A percentile compares a stretch with the other conserved stretches of the same genome.
Evolutionary conservation across 1,140 invertebrate genomes (phyloP).

Genomic region (Sminthurinus signatus): DNA sequence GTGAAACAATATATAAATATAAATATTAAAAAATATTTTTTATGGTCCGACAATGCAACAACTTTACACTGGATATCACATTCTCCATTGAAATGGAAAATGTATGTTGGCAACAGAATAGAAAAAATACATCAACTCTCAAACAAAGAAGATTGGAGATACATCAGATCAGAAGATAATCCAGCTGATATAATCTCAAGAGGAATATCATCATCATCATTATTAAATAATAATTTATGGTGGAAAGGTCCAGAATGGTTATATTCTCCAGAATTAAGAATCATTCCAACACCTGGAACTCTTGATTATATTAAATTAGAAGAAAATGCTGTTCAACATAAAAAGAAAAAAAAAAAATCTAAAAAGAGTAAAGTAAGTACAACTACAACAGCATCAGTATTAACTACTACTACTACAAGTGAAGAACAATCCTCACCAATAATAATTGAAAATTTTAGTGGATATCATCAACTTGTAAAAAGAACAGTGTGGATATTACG

Average conservation of each 20-base stretch:
- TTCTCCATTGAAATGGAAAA: constrained; percentile 42
- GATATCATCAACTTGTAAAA: too few species aligned
- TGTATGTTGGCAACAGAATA: constrained; percentile 47
- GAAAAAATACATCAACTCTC: constrained; percentile 43
- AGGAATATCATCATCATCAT: constrained; percentile 41
- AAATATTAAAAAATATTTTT: too few species aligned
- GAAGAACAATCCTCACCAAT: too few species aligned
- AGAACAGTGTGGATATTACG: too few species aligned
- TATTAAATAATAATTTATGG: constrained; percentile 25
- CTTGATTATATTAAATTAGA: too few species aligned
- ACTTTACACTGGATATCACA: constrained; percentile 42
- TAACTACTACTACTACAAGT: neutral
- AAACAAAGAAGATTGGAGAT: constrained; percentile 43
- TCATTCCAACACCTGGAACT: neutral
- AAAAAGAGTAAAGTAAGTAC: neutral
- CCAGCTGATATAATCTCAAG: constrained; percentile 47
- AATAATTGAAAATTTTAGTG: too few species aligned
- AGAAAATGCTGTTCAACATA: neutral
- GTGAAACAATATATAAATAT: too few species aligned
- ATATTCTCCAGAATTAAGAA: neutral
- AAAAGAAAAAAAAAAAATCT: neutral
- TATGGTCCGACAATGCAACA: too few species aligned
- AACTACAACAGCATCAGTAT: neutral
- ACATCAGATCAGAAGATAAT: constrained; percentile 46
- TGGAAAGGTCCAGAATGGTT: constrained; percentile 5